Conservation (phyloP, 23 tunicate species). For the Phallusia fumigata region DNA sequence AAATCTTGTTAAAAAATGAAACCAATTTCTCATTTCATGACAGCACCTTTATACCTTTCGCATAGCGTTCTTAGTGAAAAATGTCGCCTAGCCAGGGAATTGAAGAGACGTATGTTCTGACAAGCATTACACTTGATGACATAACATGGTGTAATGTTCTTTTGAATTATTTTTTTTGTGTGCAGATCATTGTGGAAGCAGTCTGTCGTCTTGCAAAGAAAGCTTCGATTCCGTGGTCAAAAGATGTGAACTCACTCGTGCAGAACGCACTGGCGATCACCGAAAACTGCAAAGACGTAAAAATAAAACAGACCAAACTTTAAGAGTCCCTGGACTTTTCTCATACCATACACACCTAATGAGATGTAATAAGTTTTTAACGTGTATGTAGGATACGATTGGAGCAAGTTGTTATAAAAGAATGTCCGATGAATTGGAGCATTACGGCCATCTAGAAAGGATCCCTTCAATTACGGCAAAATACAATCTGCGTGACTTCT, state of each 20-base stretch:
- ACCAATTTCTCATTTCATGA: no score
- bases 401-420: not conserved
- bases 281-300: not conserved
- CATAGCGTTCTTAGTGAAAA: no score
- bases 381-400: not conserved
- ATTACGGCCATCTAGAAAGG: slow-evolving; percentile 52
- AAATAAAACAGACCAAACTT: not conserved
- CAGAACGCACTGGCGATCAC: slow-evolving; percentile 31
- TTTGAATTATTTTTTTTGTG: no score
- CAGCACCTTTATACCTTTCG: no score
- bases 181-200: slow-evolving; percentile 43
- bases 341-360: no score
- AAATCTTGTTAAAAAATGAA: no score
- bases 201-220: slow-evolving; percentile 46
- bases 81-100: no score
- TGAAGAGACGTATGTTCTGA: no score
- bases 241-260: slow-evolving; percentile 41
- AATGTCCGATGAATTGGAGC: slow-evolving; percentile 18
- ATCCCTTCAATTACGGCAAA: slow-evolving; percentile 61
- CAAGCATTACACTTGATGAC: not conserved
- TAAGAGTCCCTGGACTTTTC: not conserved
- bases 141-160: not conserved
- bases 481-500: slow-evolving; percentile 32
- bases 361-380: not conserved
- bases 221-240: slow-evolving; percentile 77